Evolutionary conservation across 2,113 vertebrate species (phyloP), one percentile per base, ranked within the genome.

Genomic region (Semicossyphus pulcher): DNA sequence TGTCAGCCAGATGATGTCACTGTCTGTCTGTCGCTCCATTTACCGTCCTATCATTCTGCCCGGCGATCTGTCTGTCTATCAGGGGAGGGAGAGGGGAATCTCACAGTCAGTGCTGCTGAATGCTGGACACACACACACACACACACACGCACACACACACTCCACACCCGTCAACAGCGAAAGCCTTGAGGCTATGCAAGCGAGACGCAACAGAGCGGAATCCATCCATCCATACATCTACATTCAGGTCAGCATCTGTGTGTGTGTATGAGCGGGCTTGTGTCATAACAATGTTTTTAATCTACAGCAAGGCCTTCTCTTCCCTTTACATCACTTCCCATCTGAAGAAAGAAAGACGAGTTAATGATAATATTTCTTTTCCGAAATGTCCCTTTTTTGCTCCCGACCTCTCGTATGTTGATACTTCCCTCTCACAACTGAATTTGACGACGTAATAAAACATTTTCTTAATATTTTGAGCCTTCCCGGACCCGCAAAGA

Each of bases 201-300:
- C 23, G 56, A 80, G 78, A 80, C 0, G 69, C 76, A 62, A 26
- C 80, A 10, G 78, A 86, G 85, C 58, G 70, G 66, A 88, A 87
- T 74, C 66, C 57, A 75, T 74, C 86, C 76, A 56, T 72, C 66
- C 42, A 70, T 34, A 23, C 74, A 79, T 85, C 67, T 61, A 68
- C 66, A 87, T 90, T 76, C 84, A 87, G 86, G 89, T 86, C 86
- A 88, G 74, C 59, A 53, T 72, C 49, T 78, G 72, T 75, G 61
- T 57, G 29, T 80, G 31, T 76, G 12, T 34, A 10, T 26, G 52
- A 5, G 45, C 26, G 34, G 4, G 57, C 28, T 44, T 39, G 31
- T 41, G 44, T 68, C 60, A 82, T 72, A 75, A 71, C 66, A 80
- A 58, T 0, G 42, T 25, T 16, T 56, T 57, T 37, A 42, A 21